Percentiles rank a stretch among this genome's conserved stretches.
Evolutionary conservation across 2,888 invertebrate genomes (phyloP).

Genomic region (Lumbricus terrestris): DNA sequence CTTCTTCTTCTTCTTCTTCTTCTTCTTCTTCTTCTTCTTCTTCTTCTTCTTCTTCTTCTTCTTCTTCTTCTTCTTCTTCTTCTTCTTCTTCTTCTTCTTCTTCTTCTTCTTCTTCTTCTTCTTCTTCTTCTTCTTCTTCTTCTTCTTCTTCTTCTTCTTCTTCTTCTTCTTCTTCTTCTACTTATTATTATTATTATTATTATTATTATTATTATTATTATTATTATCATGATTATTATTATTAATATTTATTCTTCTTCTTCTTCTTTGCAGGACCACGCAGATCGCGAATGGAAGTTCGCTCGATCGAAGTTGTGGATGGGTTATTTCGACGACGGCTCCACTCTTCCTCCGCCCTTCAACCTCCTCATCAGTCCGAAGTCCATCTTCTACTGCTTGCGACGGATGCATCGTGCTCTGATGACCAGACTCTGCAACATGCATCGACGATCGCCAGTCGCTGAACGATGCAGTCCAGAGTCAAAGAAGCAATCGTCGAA

Average conservation of each 20-base stretch:
- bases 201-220: too few species aligned
- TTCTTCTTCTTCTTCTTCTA: neutral
- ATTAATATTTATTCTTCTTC: too few species aligned
- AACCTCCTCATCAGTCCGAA: slow-evolving; percentile 65
- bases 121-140: too few species aligned
- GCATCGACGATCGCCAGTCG: neutral
- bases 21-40: too few species aligned
- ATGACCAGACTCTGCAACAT: slow-evolving; percentile 36
- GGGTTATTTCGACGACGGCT: slow-evolving; percentile 66
- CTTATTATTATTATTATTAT: too few species aligned
- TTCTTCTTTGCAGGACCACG: slow-evolving; percentile 64
- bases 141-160: neutral
- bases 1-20: too few species aligned
- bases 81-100: too few species aligned
- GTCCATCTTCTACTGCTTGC: slow-evolving; percentile 47
- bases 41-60: too few species aligned
- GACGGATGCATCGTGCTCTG: slow-evolving; percentile 41
- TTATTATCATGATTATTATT: too few species aligned
- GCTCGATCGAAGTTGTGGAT: slow-evolving; percentile 65
- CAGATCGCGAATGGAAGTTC: slow-evolving; percentile 66
- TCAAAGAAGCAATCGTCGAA: neutral
- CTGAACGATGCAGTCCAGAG: too few species aligned
- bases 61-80: too few species aligned
- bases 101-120: too few species aligned
- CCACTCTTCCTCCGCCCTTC: slow-evolving; percentile 64